These are phyloP conservation scores for Drosophila ercepeae DNA, from an alignment of 1,140 invertebrate genomes.

Conservation along the genomic window DNA sequence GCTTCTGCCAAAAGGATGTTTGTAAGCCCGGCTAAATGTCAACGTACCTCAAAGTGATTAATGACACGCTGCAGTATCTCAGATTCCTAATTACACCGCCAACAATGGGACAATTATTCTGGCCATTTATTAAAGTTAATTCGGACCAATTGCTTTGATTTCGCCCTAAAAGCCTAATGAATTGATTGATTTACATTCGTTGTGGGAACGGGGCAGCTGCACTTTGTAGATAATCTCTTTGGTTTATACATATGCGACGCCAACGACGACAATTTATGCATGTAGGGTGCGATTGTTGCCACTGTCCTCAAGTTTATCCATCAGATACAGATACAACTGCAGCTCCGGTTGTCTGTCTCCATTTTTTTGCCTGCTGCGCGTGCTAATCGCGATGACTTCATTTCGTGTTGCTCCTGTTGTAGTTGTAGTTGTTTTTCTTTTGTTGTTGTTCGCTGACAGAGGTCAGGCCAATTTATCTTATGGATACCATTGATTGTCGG, in stretches of 20 bases:
- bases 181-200: constrained; percentile 39
- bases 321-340: constrained; percentile 52
- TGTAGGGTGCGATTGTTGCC: constrained; percentile 38
- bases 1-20: constrained; percentile 40
- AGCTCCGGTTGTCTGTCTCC: constrained; percentile 8
- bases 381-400: constrained; percentile 73
- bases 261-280: constrained; percentile 40
- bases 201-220: constrained; percentile 12
- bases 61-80: not conserved
- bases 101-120: constrained; percentile 43
- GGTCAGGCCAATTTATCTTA: constrained; percentile 56
- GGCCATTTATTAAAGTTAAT: constrained; percentile 19
- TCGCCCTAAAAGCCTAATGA: constrained; percentile 35
- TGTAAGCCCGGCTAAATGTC: constrained; percentile 51
- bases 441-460: constrained; percentile 33
- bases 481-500: constrained; percentile 43
- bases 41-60: constrained; percentile 29
- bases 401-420: constrained; percentile 51
- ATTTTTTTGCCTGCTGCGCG: constrained; percentile 28
- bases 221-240: constrained; percentile 16
- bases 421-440: constrained; percentile 21
- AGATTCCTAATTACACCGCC: constrained; percentile 25
- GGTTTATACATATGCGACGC: constrained; percentile 1
- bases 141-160: constrained; percentile 22
- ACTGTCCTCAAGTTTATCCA: constrained; percentile 41